Base-by-base conservation (phyloP, 2,888 invertebrate genomes). In the Phymatocera aterrima region DNA sequence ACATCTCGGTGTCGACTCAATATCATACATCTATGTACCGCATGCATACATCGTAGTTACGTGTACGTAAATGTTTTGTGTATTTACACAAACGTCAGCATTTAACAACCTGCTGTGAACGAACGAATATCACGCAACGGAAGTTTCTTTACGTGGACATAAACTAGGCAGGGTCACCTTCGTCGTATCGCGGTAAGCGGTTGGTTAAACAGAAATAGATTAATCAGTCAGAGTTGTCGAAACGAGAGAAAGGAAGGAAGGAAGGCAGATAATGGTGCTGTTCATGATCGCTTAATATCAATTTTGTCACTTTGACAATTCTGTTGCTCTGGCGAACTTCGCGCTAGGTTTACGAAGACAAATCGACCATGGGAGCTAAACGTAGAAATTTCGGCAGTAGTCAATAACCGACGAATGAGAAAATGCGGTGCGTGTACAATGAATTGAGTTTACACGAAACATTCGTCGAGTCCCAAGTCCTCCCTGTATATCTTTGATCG, bases 111-210 rank as follows among this genome's bases (percentile, higher is more conserved):
- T 34, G 18, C 51, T 72, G 48, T 72, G 8, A 72, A 72, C 72
- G 51, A 72, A 31, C 18, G 31, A 72, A 34, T 34, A 51, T 72
- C 72, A 51, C 72, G 72, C 51, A 24, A 72, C 72, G 72, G 34
- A 72, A 72, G 68, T 6, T 46, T 68, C n/a, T 68, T 21, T 3
- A 68, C 15, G 68, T 24, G 43, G 24, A 21, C 34, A 12, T 51
- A 18, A 72, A 28, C 12, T 21, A 68, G 18, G 51, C n/a, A 0
- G 34, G 21, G 51, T 72, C 51, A 72, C 48, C 51, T 34, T 48
- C 31, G 15, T 31, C 34, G 34, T 72, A 18, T 64, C 37, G 28
- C 31, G 10, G 72, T 18, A 72, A 72, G 34, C 51, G 51, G 43
- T 72, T 18, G 68, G 18, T 18, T n/a, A 34, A 34, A 72, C 18